phyloP scores from a whole-genome alignment of 2,113 vertebrate species.

The Ardeotis arabs region DNA sequence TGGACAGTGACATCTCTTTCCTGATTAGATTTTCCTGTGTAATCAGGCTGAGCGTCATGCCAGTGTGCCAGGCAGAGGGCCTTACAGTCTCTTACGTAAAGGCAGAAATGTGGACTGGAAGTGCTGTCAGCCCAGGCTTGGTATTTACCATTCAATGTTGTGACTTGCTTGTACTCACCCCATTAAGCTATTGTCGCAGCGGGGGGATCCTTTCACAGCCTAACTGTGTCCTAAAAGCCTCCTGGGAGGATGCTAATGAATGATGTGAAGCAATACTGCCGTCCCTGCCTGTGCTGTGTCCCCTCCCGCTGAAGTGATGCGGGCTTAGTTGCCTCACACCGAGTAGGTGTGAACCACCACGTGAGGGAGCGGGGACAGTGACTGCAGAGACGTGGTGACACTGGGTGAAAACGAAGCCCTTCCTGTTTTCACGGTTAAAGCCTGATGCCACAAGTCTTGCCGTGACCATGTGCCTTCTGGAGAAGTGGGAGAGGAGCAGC shows the following conservation, averaged over 20 bases:
- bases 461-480: background rate
- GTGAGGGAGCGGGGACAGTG: background rate
- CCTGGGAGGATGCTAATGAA: background rate
- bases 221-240: background rate
- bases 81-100: background rate
- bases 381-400: rapidly evolving
- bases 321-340: rapidly evolving
- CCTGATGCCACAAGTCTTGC: background rate
- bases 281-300: too few species aligned
- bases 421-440: rapidly evolving
- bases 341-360: background rate
- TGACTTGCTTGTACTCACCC: background rate
- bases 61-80: background rate
- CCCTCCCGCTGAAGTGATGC: rapidly evolving
- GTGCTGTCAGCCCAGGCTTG: background rate
- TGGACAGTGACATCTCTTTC: background rate
- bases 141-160: background rate
- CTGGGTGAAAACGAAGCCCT: rapidly evolving
- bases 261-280: background rate
- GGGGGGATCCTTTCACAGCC: background rate
- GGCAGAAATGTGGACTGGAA: background rate
- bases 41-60: background rate
- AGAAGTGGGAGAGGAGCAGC: background rate
- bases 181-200: background rate
- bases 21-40: background rate